Percentiles rank a stretch among this genome's conserved stretches.
Conservation (phyloP, 2,797 vertebrate species). For the Antennarius maculatus region DNA sequence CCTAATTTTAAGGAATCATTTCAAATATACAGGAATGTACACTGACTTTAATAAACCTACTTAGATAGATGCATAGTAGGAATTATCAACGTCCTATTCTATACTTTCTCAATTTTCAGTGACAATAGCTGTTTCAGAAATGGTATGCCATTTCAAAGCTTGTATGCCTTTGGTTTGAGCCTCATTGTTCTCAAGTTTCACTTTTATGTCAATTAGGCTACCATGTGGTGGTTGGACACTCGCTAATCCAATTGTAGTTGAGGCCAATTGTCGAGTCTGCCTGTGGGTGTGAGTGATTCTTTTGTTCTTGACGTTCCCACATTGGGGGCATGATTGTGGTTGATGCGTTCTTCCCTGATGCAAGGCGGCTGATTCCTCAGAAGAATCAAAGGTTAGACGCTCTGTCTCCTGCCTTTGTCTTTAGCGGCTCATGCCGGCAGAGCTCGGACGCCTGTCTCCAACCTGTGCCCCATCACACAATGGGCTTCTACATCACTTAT, state of each 20-base stretch:
- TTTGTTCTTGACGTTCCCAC: constrained; percentile 76
- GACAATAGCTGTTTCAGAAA: constrained; percentile 42
- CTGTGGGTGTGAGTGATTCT: constrained; percentile 71
- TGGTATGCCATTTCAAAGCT: constrained; percentile 57
- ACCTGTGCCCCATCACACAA: constrained; percentile 81
- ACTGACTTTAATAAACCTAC: constrained; percentile 47
- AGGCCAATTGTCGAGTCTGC: constrained; percentile 60
- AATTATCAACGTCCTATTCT: not conserved
- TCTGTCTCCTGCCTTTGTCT: constrained; percentile 85
- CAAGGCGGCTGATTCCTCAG: constrained; percentile 75
- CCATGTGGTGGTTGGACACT: constrained; percentile 75
- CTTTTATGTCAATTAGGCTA: constrained; percentile 78
- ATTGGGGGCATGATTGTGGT: constrained; percentile 76
- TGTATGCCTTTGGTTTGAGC: constrained; percentile 31
- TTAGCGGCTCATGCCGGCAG: constrained; percentile 73
- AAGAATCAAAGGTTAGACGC: constrained; percentile 87
- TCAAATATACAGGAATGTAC: constrained; percentile 59
- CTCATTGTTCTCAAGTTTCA: constrained; percentile 75
- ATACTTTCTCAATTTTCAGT: constrained; percentile 25
- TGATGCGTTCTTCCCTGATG: constrained; percentile 73
- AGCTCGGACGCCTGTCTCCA: constrained; percentile 84
- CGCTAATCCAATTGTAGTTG: constrained; percentile 74
- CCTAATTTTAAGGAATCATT: constrained; percentile 50
- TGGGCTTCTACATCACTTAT: constrained; percentile 83
- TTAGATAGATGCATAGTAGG: constrained; percentile 23